Conservation (phyloP, 2,113 vertebrate species). For the Loxodonta africana region DNA sequence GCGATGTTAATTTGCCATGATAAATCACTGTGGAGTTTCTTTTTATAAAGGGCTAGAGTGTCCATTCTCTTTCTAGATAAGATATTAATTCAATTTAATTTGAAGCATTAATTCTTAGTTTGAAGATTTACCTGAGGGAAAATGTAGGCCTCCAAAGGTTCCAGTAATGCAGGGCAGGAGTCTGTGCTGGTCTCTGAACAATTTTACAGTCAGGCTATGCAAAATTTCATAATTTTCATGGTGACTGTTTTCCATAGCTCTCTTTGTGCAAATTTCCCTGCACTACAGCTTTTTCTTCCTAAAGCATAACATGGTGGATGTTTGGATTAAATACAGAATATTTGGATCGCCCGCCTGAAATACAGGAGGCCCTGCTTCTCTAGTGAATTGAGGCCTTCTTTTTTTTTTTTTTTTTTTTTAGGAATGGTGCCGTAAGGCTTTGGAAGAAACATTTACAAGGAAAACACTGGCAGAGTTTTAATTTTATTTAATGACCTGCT, state of each 20-base stretch:
- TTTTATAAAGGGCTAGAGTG: constrained; percentile 27
- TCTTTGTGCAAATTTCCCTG: constrained; percentile 57
- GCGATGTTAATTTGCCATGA: constrained; percentile 58
- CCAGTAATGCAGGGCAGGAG: not conserved
- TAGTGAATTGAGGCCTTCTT: constrained; percentile 30
- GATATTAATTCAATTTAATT: constrained; percentile 70
- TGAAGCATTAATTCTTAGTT: constrained; percentile 61
- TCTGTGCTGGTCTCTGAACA: not conserved
- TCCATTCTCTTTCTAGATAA: constrained; percentile 39
- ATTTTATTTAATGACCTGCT: constrained; percentile 83
- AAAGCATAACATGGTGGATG: constrained; percentile 1
- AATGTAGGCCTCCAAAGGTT: not conserved
- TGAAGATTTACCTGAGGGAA: constrained; percentile 61
- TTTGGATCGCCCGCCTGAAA: constrained; percentile 14
- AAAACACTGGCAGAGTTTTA: constrained; percentile 75
- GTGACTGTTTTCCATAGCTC: not conserved
- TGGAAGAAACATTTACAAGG: constrained; percentile 79
- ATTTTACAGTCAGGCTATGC: constrained; percentile 50
- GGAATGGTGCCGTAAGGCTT: constrained; percentile 41
- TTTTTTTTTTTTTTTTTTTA: not conserved
- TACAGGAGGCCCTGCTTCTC: not conserved
- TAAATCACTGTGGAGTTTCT: constrained; percentile 62
- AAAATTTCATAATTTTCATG: constrained; percentile 54
- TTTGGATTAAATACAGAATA: constrained; percentile 47
- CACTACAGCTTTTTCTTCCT: constrained; percentile 25